Conservation (phyloP, 1,140 invertebrate genomes). For the Drosophila arizonae region DNA sequence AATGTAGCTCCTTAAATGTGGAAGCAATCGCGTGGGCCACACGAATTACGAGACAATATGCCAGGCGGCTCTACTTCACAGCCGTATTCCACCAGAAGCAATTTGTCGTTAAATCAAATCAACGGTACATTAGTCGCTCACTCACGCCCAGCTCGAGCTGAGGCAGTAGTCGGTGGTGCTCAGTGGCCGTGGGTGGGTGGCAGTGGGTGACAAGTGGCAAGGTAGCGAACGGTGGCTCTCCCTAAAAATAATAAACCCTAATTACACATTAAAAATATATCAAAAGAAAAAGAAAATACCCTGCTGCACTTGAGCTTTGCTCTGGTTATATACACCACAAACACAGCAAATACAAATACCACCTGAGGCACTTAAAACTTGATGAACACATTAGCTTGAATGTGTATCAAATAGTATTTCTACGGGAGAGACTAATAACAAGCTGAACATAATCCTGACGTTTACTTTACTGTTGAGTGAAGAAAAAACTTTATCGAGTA, state of each 20-base stretch:
- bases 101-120: conserved; percentile 69
- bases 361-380: no score
- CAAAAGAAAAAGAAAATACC: background rate
- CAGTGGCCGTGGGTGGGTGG: background rate
- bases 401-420: background rate
- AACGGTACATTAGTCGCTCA: conserved; percentile 59
- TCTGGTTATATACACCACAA: background rate
- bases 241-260: background rate
- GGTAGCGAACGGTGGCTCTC: conserved; percentile 4
- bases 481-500: no score
- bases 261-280: conserved; percentile 9
- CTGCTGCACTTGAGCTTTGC: background rate
- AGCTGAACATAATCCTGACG: no score
- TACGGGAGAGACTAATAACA: no score
- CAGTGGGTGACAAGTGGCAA: background rate
- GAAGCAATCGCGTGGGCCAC: conserved; percentile 47
- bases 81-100: conserved; percentile 17
- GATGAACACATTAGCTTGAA: background rate
- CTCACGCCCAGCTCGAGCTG: conserved; percentile 3
- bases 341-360: background rate
- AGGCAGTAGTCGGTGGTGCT: background rate
- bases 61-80: background rate
- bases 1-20: conserved; percentile 38
- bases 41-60: conserved; percentile 34
- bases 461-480: no score